These are phyloP conservation scores for Euura lappo DNA, from an alignment of 1,140 invertebrate genomes.

Conservation along the genomic window DNA sequence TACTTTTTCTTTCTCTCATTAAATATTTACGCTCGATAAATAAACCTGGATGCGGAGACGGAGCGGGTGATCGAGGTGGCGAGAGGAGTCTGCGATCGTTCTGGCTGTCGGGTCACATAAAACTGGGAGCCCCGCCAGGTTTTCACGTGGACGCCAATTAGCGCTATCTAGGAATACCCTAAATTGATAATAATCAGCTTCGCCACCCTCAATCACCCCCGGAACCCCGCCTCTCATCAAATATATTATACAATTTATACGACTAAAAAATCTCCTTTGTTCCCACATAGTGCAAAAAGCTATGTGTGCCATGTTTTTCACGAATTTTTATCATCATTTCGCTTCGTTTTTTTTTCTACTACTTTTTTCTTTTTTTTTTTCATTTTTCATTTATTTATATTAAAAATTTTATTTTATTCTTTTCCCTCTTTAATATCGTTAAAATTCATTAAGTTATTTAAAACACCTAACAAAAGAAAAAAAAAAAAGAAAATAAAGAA, in stretches of 20 bases:
- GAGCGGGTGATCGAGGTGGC: constrained; percentile 28
- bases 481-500: constrained; percentile 40
- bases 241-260: constrained; percentile 61
- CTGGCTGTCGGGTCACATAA: constrained; percentile 43
- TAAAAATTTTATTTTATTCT: constrained; percentile 27
- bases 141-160: constrained; percentile 20
- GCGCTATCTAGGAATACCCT: neutral
- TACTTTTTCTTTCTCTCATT: constrained; percentile 29
- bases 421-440: constrained; percentile 48
- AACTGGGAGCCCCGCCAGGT: constrained; percentile 45
- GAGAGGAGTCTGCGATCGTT: constrained; percentile 23
- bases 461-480: constrained; percentile 54
- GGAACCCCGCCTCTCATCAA: constrained; percentile 42
- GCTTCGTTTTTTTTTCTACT: constrained; percentile 4
- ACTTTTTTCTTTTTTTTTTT: constrained; percentile 5
- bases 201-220: no score
- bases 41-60: constrained; percentile 41
- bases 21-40: constrained; percentile 59
- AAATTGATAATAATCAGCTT: no score
- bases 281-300: constrained; percentile 50
- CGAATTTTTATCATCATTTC: constrained; percentile 11
- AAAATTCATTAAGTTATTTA: constrained; percentile 59
- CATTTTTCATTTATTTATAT: constrained; percentile 16
- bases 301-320: constrained; percentile 30
- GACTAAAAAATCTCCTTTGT: constrained; percentile 52